These are phyloP conservation scores for Columba janthina DNA, from an alignment of 2,113 vertebrate species.

Conservation along the genomic window DNA sequence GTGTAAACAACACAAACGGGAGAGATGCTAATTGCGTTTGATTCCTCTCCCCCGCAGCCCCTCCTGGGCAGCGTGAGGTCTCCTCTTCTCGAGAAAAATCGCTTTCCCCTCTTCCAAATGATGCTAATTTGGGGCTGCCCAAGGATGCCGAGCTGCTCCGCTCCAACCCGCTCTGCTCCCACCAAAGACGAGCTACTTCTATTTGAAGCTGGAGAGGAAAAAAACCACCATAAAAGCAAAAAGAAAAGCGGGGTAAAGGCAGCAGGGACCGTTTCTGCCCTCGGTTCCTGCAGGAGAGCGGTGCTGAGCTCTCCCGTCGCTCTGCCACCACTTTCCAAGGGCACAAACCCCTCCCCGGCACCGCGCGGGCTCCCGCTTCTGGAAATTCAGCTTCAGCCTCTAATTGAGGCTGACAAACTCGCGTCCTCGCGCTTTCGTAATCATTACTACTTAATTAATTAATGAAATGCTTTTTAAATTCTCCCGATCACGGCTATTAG, in stretches of 20 bases:
- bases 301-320: not conserved
- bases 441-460: not conserved
- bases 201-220: not conserved
- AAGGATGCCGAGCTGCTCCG: not conserved
- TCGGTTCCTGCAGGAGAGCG: fast-evolving
- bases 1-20: fast-evolving
- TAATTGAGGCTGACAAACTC: constrained; percentile 1
- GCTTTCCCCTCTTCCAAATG: not conserved
- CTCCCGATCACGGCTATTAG: not conserved
- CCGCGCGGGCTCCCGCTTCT: fast-evolving
- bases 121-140: not conserved
- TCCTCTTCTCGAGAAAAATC: not conserved
- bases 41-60: not conserved
- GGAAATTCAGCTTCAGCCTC: not conserved
- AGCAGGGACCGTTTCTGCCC: not conserved
- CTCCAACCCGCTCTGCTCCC: not conserved
- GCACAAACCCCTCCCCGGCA: not conserved
- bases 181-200: not conserved
- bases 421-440: fast-evolving
- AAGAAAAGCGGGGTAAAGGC: not conserved
- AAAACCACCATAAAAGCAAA: fast-evolving
- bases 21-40: not conserved
- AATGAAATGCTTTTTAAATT: not conserved
- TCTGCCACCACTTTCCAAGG: not conserved
- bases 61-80: not conserved